These are phyloP conservation scores for Sebastes nivosus DNA, from an alignment of 2,797 vertebrate genomes.

Conservation along the genomic window DNA sequence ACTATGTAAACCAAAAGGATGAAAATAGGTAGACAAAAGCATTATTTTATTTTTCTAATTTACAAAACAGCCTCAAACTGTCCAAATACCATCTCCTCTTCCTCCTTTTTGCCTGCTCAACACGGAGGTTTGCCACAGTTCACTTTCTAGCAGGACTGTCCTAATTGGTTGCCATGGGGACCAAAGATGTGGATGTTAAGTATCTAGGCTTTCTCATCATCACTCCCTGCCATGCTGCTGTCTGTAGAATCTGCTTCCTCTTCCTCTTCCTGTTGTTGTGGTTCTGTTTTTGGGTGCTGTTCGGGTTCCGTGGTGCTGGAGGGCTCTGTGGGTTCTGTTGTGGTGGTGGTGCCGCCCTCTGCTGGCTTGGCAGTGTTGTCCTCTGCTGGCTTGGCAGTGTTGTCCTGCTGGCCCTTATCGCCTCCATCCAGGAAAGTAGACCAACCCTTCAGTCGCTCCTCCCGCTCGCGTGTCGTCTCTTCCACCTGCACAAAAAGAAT, in stretches of 20 bases:
- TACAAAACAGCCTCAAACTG: conserved; percentile 47
- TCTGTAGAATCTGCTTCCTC: conserved; percentile 86
- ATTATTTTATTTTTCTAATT: conserved; percentile 61
- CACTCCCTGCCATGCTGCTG: conserved; percentile 92
- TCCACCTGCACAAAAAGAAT: conserved; percentile 84
- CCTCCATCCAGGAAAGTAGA: conserved; percentile 83
- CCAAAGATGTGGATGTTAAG: neutral
- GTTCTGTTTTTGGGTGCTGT: conserved; percentile 40
- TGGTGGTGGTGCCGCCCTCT: conserved; percentile 37
- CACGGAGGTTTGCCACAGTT: conserved; percentile 18
- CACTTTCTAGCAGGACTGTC: conserved; percentile 15
- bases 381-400: conserved; percentile 1
- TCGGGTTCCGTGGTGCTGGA: conserved; percentile 55
- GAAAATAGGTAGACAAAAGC: conserved; percentile 36
- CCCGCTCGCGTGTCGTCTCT: conserved; percentile 93
- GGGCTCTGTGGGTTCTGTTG: conserved; percentile 37
- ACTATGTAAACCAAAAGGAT: conserved; percentile 27
- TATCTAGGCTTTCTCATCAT: conserved; percentile 81
- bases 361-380: conserved; percentile 20
- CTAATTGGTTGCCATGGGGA: conserved; percentile 56
- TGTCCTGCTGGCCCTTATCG: conserved; percentile 41
- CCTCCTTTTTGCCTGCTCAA: neutral
- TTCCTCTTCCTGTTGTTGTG: conserved; percentile 23
- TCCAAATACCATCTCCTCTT: neutral
- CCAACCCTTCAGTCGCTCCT: conserved; percentile 95